Evolutionary conservation across 2,888 invertebrate genomes (phyloP), one percentile per base, ranked within the genome.

Genomic region (Heliconius ismenius): DNA sequence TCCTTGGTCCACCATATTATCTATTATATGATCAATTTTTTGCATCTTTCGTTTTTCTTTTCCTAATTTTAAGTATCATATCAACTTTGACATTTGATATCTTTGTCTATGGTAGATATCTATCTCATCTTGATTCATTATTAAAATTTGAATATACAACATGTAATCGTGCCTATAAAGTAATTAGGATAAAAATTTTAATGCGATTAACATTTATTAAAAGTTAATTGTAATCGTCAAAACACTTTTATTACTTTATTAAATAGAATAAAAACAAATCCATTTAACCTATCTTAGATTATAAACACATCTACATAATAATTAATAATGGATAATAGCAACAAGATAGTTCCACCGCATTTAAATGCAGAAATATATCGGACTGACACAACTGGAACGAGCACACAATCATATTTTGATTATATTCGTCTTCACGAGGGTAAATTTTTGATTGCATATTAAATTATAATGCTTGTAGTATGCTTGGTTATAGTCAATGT

Each of bases 351-450:
- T 39, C 90, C 93, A 75, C 93, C 93, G 11, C 93, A 94, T 85
- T 86, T 93, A 26, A 94, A 93, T 83, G 92, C 93, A n/a, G 93
- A 94, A 83, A 90, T 91, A 72, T 94, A 94, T 77, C 88, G 92
- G 82, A 91, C 88, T 3, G 89, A 92, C 81, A 89, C 90, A 21
- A 88, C 90, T 65, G 90, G 91, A 69, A 90, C 89, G 24, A 86
- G 84, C 79, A 87, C 88, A 28, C 84, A 90, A 75, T 86, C 90
- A 0, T 89, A 91, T 84, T 87, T 92, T 77, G 93, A 93, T 80
- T 92, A 91, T 80, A 87, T 94, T 77, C 83, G 82, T 77, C 81
- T 92, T 77, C 89, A 91, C 82, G 78, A 85, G 81, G 92, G 93
- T 93, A 87, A 79, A 67, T 67, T 58, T 58, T 58, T 58, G 13